These are phyloP conservation scores for Trididemnum clinides DNA, from an alignment of 23 tunicate species.

Conservation along the genomic window DNA sequence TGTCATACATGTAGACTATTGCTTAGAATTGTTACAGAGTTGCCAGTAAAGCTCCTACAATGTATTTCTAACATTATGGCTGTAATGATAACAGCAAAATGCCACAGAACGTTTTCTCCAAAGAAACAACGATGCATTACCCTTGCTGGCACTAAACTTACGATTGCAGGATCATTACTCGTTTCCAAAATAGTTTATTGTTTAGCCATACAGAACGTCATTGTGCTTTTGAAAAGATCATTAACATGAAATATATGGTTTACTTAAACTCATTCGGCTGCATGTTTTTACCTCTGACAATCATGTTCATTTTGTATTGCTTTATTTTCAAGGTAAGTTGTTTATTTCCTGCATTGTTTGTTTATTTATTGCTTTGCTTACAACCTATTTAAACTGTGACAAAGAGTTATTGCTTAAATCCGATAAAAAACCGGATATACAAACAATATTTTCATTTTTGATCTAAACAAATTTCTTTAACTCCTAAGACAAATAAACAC, in stretches of 20 bases:
- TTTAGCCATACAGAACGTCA: neutral
- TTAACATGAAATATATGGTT: slow-evolving; percentile 93
- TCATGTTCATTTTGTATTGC: slow-evolving; percentile 67
- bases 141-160: too few relatives aligned
- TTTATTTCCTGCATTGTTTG: neutral
- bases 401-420: neutral
- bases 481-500: too few relatives aligned
- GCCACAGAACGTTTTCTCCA: too few relatives aligned
- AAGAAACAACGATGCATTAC: too few relatives aligned
- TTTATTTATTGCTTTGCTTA: neutral
- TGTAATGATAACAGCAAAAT: too few relatives aligned
- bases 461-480: neutral
- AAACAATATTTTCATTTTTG: neutral
- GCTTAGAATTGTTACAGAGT: too few relatives aligned
- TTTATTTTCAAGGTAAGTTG: slow-evolving; percentile 68
- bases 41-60: too few relatives aligned
- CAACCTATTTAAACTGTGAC: neutral
- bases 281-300: slow-evolving; percentile 57
- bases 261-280: slow-evolving; percentile 83
- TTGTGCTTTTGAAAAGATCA: slow-evolving; percentile 71
- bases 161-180: neutral
- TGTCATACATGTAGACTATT: too few relatives aligned
- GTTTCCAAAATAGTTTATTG: neutral
- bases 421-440: neutral
- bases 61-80: too few relatives aligned